Evolutionary conservation across 1,140 invertebrate species (phyloP), one percentile per base, ranked within the genome.

Genomic region (Sycophila sp.): DNA sequence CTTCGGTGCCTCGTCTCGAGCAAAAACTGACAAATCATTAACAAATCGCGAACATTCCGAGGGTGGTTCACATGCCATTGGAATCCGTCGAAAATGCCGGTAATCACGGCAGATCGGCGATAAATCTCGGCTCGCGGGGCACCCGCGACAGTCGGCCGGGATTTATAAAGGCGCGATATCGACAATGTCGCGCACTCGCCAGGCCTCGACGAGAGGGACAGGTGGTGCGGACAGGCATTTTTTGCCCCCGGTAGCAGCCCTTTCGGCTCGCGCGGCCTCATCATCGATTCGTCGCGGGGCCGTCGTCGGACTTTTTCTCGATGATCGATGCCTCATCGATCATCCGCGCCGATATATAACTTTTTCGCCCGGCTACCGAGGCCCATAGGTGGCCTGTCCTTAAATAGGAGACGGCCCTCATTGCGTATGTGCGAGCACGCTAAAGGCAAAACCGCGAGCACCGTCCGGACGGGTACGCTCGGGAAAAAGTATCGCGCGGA

Each of bases 321-420:
- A 75, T 75, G 80, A 78, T 78, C 76, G 76, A 79, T 76, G 70
- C 49, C 72, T 62, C 67, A 83, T 83, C 81, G 79, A 83, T 83
- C 81, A 82, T 83, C 73, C 76, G 38, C 22, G 59, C 47, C 32
- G 63, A 40, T 40, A 38, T 55, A 40, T 55, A 28, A 55, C 71
- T 81, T 81, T 80, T 81, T 81, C 75, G 75, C 71, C 73, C 59
- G 40, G n/a, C n/a, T n/a, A n/a, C n/a, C 67, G 60, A 51, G n/a
- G 45, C 51, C 55, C 58, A 69, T 34, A n/a, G n/a, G n/a, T n/a
- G n/a, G n/a, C n/a, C n/a, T 28, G 36, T 34, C 62, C 59, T 73
- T 69, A 72, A 74, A 70, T 64, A 67, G 71, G 72, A 68, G 65
- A 17, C 36, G 34, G n/a, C 36, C 17, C 64, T 66, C 34, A 68